These are phyloP conservation scores for Pleuronectes platessa DNA, from an alignment of 2,113 vertebrate genomes.

Conservation along the genomic window DNA sequence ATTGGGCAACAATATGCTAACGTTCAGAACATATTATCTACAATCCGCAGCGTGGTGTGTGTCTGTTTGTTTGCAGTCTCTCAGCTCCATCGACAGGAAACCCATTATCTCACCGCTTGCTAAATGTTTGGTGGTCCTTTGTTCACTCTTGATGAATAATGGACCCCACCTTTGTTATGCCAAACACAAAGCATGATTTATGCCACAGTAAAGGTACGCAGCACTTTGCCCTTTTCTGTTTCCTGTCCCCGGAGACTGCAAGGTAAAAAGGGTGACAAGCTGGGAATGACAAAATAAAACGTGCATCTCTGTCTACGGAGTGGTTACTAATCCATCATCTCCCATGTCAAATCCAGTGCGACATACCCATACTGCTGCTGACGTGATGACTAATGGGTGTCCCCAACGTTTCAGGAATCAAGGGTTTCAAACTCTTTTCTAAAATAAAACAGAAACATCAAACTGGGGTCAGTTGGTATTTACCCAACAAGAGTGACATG, in stretches of 20 bases:
- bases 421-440: not conserved
- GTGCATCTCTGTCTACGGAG: conserved; percentile 18
- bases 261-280: conserved; percentile 42
- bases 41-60: conserved; percentile 16
- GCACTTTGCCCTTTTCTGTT: conserved; percentile 58
- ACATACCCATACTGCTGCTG: conserved; percentile 4
- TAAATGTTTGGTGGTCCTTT: conserved; percentile 53
- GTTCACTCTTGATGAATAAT: conserved; percentile 66
- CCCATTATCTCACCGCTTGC: conserved; percentile 53
- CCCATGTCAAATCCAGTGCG: conserved; percentile 6
- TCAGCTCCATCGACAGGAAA: conserved; percentile 51
- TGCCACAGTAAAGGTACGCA: conserved; percentile 53
- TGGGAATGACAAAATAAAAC: conserved; percentile 39
- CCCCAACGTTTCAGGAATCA: not conserved
- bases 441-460: not conserved
- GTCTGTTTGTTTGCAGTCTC: conserved; percentile 14
- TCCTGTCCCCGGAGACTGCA: conserved; percentile 38
- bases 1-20: conserved; percentile 35
- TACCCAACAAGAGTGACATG: not conserved
- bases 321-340: conserved; percentile 34
- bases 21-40: conserved; percentile 33
- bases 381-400: no score
- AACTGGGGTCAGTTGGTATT: not conserved
- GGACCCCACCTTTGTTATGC: conserved; percentile 55
- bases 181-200: conserved; percentile 69